These are phyloP conservation scores for Keiferia lycopersicella DNA, from an alignment of 2,888 invertebrate species.

Conservation along the genomic window DNA sequence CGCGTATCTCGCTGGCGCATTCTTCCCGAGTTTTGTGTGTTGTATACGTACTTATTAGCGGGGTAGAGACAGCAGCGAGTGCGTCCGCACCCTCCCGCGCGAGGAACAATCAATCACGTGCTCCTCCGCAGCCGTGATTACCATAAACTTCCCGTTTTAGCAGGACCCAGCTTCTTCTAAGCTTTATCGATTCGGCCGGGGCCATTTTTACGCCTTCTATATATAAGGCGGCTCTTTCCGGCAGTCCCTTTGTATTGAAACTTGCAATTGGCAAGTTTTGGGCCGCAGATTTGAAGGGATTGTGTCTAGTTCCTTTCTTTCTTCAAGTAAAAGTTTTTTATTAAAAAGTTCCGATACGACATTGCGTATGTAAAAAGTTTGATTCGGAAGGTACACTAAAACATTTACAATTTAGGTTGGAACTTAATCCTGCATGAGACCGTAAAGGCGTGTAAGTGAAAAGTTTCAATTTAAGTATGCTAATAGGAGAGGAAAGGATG, in stretches of 20 bases:
- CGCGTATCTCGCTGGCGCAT: slow-evolving; percentile 16
- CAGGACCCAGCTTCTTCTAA: slow-evolving; percentile 72
- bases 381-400: slow-evolving; percentile 20
- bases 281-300: slow-evolving; percentile 57
- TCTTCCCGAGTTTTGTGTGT: slow-evolving; percentile 9
- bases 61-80: slow-evolving; percentile 42
- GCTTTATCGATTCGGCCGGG: slow-evolving; percentile 72
- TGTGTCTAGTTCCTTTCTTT: slow-evolving; percentile 51
- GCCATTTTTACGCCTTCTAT: slow-evolving; percentile 70
- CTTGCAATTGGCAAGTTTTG: slow-evolving; percentile 70
- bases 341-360: slow-evolving; percentile 36
- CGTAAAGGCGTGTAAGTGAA: slow-evolving; percentile 32
- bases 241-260: slow-evolving; percentile 73
- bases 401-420: slow-evolving; percentile 7
- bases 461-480: slow-evolving; percentile 37
- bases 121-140: slow-evolving; percentile 72
- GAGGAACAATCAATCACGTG: slow-evolving; percentile 76
- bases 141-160: slow-evolving; percentile 79
- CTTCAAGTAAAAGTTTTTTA: slow-evolving; percentile 38
- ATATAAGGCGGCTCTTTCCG: slow-evolving; percentile 59
- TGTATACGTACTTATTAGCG: slow-evolving; percentile 8
- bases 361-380: slow-evolving; percentile 32
- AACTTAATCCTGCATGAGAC: slow-evolving; percentile 12
- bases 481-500: slow-evolving; percentile 36
- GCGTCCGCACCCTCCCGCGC: slow-evolving; percentile 45